Evolutionary conservation across 2,888 invertebrate genomes (phyloP).

Genomic region (Drosophila emarginata): DNA sequence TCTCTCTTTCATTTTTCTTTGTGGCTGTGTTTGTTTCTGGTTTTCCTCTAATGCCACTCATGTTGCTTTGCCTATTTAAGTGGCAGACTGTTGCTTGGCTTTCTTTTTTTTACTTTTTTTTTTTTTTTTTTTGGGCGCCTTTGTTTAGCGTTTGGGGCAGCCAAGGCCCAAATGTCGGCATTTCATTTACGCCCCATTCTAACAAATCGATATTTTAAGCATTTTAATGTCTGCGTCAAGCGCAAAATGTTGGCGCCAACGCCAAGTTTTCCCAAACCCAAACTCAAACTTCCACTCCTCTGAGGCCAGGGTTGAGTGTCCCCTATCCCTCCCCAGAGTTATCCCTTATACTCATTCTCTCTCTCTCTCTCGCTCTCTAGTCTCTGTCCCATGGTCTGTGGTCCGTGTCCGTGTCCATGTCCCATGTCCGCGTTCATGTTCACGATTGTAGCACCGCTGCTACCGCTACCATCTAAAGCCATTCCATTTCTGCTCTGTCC

Average conservation of each 20-base stretch:
- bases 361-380: too few species aligned
- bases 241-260: slow-evolving; percentile 73
- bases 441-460: slow-evolving; percentile 26
- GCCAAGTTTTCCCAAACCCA: slow-evolving; percentile 23
- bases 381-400: not conserved
- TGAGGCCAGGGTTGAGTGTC: slow-evolving; percentile 49
- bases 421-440: slow-evolving; percentile 53
- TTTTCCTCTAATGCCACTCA: not conserved
- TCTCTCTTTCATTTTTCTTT: not conserved
- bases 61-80: slow-evolving; percentile 53
- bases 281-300: not conserved
- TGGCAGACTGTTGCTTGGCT: slow-evolving; percentile 74
- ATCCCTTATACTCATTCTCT: too few species aligned
- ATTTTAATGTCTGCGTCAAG: slow-evolving; percentile 77
- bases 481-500: not conserved
- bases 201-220: slow-evolving; percentile 75
- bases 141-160: slow-evolving; percentile 10
- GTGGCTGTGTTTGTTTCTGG: slow-evolving; percentile 1
- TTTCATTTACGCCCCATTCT: slow-evolving; percentile 53
- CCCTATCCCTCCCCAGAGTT: slow-evolving; percentile 1
- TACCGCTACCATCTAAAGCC: not conserved
- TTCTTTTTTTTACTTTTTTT: slow-evolving; percentile 47
- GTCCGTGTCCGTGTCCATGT: slow-evolving; percentile 49
- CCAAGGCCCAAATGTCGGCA: slow-evolving; percentile 35
- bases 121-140: not conserved